phyloP scores from a whole-genome alignment of 2,888 invertebrate genomes.

The Glaucopsyche alexis region DNA sequence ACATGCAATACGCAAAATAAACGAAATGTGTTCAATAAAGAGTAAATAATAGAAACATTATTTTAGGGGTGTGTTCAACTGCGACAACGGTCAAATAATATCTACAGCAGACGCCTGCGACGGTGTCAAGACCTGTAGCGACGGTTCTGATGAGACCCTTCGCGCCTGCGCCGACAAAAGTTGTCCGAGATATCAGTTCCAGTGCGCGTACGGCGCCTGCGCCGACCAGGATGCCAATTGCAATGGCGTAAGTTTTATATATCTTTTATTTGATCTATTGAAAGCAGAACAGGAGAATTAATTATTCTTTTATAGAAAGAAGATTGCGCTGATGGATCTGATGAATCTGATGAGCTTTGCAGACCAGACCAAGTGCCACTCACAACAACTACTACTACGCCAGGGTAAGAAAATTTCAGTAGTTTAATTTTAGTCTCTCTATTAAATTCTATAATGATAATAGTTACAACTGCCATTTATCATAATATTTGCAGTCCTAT shows the following conservation, averaged over 20 bases:
- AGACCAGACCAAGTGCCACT: constrained; percentile 33
- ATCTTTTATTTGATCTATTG: neutral
- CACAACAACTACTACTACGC: constrained; percentile 43
- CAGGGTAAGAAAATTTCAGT: constrained; percentile 30
- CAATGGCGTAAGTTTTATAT: constrained; percentile 50
- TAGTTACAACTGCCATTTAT: constrained; percentile 28
- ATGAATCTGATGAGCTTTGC: constrained; percentile 46
- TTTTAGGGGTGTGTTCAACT: constrained; percentile 56
- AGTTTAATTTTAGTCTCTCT: neutral
- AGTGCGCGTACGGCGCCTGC: constrained; percentile 82
- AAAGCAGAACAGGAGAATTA: constrained; percentile 37
- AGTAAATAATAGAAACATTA: no score
- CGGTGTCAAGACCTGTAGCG: constrained; percentile 55
- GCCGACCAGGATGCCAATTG: constrained; percentile 79
- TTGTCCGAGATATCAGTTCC: constrained; percentile 78
- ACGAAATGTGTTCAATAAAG: no score
- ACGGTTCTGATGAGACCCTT: constrained; percentile 64
- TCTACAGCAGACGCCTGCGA: constrained; percentile 55
- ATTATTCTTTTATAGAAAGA: constrained; percentile 34
- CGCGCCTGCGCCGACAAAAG: constrained; percentile 54
- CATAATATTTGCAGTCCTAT: constrained; percentile 40
- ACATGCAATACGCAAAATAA: no score
- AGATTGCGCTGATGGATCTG: constrained; percentile 47
- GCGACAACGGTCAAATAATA: constrained; percentile 53
- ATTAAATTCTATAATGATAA: neutral